Percentiles rank a stretch among this genome's conserved stretches.
Conservation (phyloP, 2,888 invertebrate genomes). For the Cybosia mesomella region DNA sequence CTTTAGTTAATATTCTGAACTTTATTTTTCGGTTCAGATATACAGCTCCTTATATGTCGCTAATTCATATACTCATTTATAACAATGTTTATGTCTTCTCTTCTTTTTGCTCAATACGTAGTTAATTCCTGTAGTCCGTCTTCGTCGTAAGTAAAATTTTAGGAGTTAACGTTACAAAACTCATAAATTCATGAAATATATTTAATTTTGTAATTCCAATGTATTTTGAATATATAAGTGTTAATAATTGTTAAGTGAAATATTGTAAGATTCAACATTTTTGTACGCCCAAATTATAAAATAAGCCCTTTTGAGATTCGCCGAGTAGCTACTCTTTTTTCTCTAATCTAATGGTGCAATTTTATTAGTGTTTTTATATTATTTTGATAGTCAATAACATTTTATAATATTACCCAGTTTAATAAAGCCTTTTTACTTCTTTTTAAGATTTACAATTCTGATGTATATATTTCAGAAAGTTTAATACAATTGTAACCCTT, state of each 20-base stretch:
- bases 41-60: not conserved
- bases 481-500: slow-evolving; percentile 18
- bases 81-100: slow-evolving; percentile 24
- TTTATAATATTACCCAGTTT: slow-evolving; percentile 3
- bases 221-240: slow-evolving; percentile 9
- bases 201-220: slow-evolving; percentile 1
- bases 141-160: slow-evolving; percentile 23
- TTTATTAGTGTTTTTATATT: slow-evolving; percentile 37
- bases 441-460: slow-evolving; percentile 16
- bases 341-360: slow-evolving; percentile 47
- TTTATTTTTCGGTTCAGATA: slow-evolving; percentile 9
- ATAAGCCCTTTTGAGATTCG: slow-evolving; percentile 10
- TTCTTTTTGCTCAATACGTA: slow-evolving; percentile 44
- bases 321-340: slow-evolving; percentile 28
- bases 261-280: not conserved
- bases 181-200: slow-evolving; percentile 1
- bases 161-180: slow-evolving; percentile 1
- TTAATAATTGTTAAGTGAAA: slow-evolving; percentile 8
- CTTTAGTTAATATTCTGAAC: slow-evolving; percentile 20
- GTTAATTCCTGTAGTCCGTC: slow-evolving; percentile 27
- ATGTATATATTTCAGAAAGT: slow-evolving; percentile 12
- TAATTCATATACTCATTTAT: slow-evolving; percentile 15
- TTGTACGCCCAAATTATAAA: slow-evolving; percentile 8
- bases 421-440: not conserved
- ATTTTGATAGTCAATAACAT: slow-evolving; percentile 20